A percentile compares a stretch with the other conserved stretches of the same genome.
These are phyloP conservation scores for Selenia dentaria DNA, from an alignment of 2,888 invertebrate species.

Conservation along the genomic window DNA sequence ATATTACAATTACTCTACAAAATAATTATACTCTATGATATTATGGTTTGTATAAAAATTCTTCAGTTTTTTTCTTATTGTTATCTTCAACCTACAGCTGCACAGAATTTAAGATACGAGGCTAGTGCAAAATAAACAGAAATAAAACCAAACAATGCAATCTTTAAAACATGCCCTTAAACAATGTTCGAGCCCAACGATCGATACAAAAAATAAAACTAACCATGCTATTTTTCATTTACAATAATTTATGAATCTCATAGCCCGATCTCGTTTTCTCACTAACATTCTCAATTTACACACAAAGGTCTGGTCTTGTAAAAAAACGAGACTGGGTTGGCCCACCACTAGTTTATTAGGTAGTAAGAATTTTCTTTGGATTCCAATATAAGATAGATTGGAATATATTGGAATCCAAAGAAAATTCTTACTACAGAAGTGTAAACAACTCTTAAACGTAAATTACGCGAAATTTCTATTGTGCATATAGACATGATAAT, in stretches of 20 bases:
- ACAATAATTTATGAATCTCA: conserved; percentile 23
- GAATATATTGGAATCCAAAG: too few species aligned
- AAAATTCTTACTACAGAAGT: too few species aligned
- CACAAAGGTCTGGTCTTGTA: conserved; percentile 21
- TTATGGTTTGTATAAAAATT: too few species aligned
- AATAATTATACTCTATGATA: too few species aligned
- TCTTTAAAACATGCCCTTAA: conserved; percentile 19
- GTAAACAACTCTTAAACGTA: too few species aligned
- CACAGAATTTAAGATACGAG: not conserved
- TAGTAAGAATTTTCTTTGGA: conserved; percentile 16
- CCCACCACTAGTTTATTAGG: conserved; percentile 14
- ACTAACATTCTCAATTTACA: conserved; percentile 22
- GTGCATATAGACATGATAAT: too few species aligned
- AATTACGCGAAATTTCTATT: too few species aligned
- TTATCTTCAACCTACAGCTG: not conserved
- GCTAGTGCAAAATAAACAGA: not conserved
- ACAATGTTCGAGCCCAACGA: conserved; percentile 8
- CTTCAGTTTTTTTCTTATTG: too few species aligned
- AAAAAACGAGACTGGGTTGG: conserved; percentile 18
- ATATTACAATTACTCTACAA: too few species aligned
- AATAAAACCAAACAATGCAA: conserved; percentile 1
- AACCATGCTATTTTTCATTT: conserved; percentile 12
- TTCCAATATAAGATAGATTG: too few species aligned
- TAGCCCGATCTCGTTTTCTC: conserved; percentile 24
- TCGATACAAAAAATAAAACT: conserved; percentile 1